These are phyloP conservation scores for Ceyx melanurus DNA, from an alignment of 2,113 vertebrate genomes.

Conservation along the genomic window DNA sequence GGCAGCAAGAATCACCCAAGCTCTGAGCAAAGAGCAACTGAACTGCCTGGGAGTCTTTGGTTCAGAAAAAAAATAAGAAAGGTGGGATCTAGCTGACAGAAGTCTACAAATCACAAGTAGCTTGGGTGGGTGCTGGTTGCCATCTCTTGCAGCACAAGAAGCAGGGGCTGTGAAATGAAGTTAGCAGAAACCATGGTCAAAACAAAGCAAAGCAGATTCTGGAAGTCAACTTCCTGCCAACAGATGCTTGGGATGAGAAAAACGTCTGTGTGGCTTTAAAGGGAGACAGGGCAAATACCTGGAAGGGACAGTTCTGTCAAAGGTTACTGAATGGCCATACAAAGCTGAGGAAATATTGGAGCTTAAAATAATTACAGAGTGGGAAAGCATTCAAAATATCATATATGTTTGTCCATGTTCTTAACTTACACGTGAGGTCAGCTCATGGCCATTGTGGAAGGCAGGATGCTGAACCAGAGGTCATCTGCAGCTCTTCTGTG, in stretches of 20 bases:
- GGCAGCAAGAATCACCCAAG: neutral
- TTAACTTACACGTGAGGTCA: neutral
- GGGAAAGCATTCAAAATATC: neutral
- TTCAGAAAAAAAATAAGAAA: neutral
- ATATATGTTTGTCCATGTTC: neutral
- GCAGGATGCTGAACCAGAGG: slow-evolving; percentile 19
- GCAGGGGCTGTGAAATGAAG: neutral
- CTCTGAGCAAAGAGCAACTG: neutral
- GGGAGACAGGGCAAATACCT: neutral
- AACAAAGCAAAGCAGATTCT: neutral
- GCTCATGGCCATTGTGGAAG: neutral
- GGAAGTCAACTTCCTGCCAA: neutral
- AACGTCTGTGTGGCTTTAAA: neutral
- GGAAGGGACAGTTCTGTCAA: neutral
- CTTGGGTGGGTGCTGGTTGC: accelerated
- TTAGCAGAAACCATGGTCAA: neutral
- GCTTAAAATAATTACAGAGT: slow-evolving; percentile 23
- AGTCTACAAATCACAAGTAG: neutral
- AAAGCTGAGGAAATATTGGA: slow-evolving; percentile 5
- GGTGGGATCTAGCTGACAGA: neutral
- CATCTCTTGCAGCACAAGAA: neutral
- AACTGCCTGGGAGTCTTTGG: neutral
- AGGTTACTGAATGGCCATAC: neutral
- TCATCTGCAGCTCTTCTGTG: neutral
- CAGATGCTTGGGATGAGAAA: neutral